Evolutionary conservation across 2,797 vertebrate species (phyloP), one percentile per base, ranked within the genome.

Genomic region (Peromyscus nudipes): DNA sequence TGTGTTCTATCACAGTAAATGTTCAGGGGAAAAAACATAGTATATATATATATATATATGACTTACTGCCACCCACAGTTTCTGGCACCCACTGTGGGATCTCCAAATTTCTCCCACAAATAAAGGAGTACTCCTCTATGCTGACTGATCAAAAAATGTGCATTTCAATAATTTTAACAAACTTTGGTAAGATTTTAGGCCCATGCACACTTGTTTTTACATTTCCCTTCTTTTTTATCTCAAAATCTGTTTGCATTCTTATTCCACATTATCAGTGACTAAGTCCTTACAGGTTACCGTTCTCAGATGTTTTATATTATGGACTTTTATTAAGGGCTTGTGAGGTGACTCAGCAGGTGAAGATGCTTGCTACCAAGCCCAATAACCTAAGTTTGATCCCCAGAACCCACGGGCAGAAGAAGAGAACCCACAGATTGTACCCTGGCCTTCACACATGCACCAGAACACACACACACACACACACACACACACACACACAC

Each of bases 191-290:
- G 81, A 49, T 71, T 81, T 67, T 65, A 64, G 73, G 46, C 80
- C 8, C 16, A 34, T 52, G 94, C 73, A 62, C 62, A 55, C 25
- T 64, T 76, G 25, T 79, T 89, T 71, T 75, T 62, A 94, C 16
- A 23, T 90, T 91, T 87, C 76, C 46, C 80, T 92, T 87, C 57
- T 81, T 95, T 93, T 92, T 90, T 76, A 79, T 82, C 27, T 80
- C 91, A 92, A 67, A 96, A 37, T n/a, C 89, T 40, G 2, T 7
- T 27, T 23, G 64, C 3, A 5, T 12, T 69, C 31, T 79, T 75
- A 27, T 71, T 86, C 10, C 43, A 62, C 0, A 46, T 8, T 29
- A 3, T 55, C 82, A 79, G 23, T 92, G 52, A 96, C 62, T 57
- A 83, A 89, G 43, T 89, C 43, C 6, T 2, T 46, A 6, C 64